phyloP scores from a whole-genome alignment of 2,888 invertebrate genomes.

The Monochamus alternatus region DNA sequence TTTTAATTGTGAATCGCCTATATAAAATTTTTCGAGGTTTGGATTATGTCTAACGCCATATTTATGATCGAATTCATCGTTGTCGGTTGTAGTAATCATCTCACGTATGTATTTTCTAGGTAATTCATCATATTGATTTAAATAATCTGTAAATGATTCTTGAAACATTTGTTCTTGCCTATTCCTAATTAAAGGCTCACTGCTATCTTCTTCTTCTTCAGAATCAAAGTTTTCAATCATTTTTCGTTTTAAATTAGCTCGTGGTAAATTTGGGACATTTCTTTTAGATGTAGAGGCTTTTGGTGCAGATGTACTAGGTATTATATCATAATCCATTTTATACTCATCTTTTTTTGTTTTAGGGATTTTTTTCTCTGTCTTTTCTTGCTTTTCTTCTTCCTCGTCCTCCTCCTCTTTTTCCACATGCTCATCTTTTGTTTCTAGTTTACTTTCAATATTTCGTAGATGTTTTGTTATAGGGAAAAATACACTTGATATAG shows the following conservation, averaged over 20 bases:
- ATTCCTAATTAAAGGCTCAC: neutral
- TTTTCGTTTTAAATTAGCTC: conserved; percentile 1
- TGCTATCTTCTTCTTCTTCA: neutral
- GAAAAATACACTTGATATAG: conserved; percentile 9
- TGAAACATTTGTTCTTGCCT: neutral
- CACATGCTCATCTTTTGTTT: neutral
- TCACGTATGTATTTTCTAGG: conserved; percentile 32
- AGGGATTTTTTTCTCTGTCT: neutral
- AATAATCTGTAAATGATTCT: conserved; percentile 26
- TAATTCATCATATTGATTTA: conserved; percentile 30
- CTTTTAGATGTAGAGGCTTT: conserved; percentile 3
- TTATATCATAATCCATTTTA: neutral
- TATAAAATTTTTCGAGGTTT: conserved; percentile 20
- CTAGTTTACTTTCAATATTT: conserved; percentile 12
- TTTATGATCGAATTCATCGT: conserved; percentile 23
- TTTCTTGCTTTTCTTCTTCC: neutral
- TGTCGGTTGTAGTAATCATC: neutral
- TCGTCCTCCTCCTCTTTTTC: neutral
- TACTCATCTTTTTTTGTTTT: neutral
- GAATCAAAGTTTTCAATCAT: neutral
- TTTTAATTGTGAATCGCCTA: conserved; percentile 9
- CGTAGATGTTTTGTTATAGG: conserved; percentile 18
- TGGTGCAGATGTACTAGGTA: neutral
- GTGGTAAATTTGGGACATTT: neutral
- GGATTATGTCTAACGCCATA: conserved; percentile 31